A percentile compares a stretch with the other conserved stretches of the same genome.
These are phyloP conservation scores for Ispidina picta DNA, from an alignment of 2,797 vertebrate genomes.

Conservation along the genomic window DNA sequence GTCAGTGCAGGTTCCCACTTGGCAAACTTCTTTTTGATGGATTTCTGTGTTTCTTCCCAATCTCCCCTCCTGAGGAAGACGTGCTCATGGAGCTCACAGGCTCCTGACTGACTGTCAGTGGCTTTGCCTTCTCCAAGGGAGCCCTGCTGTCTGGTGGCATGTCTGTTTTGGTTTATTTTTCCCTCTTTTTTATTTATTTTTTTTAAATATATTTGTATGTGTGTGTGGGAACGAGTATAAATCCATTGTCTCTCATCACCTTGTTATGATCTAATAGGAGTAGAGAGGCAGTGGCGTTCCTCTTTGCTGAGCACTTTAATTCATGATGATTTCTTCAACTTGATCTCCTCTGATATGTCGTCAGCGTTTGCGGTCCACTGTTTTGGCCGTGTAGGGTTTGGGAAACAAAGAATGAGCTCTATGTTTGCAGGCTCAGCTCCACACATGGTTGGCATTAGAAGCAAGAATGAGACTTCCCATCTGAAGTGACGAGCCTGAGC, in stretches of 20 bases:
- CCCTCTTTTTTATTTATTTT: too few species aligned
- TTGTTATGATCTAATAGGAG: constrained; percentile 32
- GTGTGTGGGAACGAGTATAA: not conserved
- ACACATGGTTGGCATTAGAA: constrained; percentile 43
- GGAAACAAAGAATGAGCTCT: constrained; percentile 26
- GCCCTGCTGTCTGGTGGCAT: not conserved
- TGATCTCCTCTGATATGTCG: not conserved
- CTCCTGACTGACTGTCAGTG: not conserved
- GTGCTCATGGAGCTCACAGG: rapidly evolving
- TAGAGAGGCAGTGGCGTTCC: not conserved
- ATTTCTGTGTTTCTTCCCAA: not conserved
- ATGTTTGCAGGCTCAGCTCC: not conserved
- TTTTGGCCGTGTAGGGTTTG: not conserved
- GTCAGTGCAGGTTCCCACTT: not conserved
- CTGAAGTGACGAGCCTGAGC: not conserved
- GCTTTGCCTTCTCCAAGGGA: not conserved
- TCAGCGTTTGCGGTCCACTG: constrained; percentile 34
- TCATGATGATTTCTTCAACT: constrained; percentile 39
- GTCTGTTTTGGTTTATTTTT: not conserved
- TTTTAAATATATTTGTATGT: not conserved
- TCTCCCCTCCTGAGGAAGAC: not conserved
- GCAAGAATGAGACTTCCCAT: constrained; percentile 20
- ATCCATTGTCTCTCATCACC: constrained; percentile 48
- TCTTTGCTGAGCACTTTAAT: constrained; percentile 37
- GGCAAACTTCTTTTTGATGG: not conserved